Evolutionary conservation across 2,888 invertebrate genomes (phyloP), one percentile per base, ranked within the genome.

Genomic region (Ectemnius cavifrons): DNA sequence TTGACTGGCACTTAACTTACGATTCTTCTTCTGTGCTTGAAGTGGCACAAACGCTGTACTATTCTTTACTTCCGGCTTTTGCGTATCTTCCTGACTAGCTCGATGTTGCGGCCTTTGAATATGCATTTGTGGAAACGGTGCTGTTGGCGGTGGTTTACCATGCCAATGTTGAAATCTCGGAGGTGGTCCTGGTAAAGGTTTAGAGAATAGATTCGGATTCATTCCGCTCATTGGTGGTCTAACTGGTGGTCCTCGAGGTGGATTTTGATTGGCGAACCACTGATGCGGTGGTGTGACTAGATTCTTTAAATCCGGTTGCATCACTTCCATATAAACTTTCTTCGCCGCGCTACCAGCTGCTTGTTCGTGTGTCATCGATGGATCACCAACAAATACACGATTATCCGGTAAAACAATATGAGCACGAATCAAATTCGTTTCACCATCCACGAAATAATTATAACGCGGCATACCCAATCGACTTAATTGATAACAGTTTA

Each of bases 31-130:
- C 57, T 93, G 91, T 2, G 92, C 93, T 86, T 93, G 93, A 18
- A 93, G 86, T 0, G 93, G 93, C 45, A 93, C 92, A 77, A 93
- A 93, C 0, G 92, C 91, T 28, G 92, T 89, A 66, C 68, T 79
- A 23, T 86, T 86, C 18, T 83, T 88, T 4, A 75, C 28, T 13
- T 84, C 82, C 0, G 70, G 23, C 58, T 82, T 85, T 56, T 79
- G 80, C 71, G 92, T 92, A 8, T 88, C 79, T 23, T 72, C n/a
- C 16, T n/a, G 52, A 16, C 0, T 6, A 1, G 16, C 2, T 2
- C n/a, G 52, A 14, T 52, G 14, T 52, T 6, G 52, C 16, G 52
- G 8, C 37, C 56, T 73, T 4, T 76, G 73, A 2, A 64, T 46
- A 3, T 27, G 18, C 66, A 78, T 63, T 4, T 77, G 77, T 23